Evolutionary conservation across 2,888 invertebrate genomes (phyloP).

Genomic region (Phalangium opilio): DNA sequence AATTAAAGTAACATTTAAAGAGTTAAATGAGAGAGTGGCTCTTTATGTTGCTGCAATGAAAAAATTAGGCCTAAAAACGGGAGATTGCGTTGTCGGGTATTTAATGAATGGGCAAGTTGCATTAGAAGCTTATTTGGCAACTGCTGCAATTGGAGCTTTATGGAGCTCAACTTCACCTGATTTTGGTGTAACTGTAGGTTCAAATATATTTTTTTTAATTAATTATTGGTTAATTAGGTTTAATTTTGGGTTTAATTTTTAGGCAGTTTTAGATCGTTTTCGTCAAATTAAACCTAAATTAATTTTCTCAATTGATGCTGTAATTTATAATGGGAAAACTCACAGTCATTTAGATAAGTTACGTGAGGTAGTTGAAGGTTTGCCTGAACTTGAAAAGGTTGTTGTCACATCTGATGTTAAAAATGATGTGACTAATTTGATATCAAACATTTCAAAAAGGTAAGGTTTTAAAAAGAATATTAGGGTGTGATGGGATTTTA

Average conservation of each 20-base stretch:
- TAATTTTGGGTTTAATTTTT: background rate
- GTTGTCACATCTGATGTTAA: background rate
- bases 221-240: background rate
- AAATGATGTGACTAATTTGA: background rate
- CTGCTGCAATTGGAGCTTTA: slow-evolving; percentile 38
- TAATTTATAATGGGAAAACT: slow-evolving; percentile 38
- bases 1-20: slow-evolving; percentile 28
- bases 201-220: background rate
- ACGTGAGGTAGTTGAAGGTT: slow-evolving; percentile 24
- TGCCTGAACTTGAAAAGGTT: background rate
- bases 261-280: slow-evolving; percentile 36
- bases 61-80: slow-evolving; percentile 29
- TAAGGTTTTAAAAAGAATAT: too few relatives aligned
- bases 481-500: too few relatives aligned
- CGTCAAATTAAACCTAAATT: slow-evolving; percentile 36
- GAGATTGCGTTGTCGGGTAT: slow-evolving; percentile 39
- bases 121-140: slow-evolving; percentile 37
- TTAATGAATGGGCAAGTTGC: slow-evolving; percentile 38
- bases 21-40: slow-evolving; percentile 30
- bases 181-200: slow-evolving; percentile 36
- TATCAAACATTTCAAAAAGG: too few relatives aligned
- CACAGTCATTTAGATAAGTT: slow-evolving; percentile 36
- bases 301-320: slow-evolving; percentile 39
- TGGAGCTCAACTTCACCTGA: slow-evolving; percentile 41
- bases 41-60: slow-evolving; percentile 31